Evolutionary conservation across 30 jellyfish, hydroid and myxozoan species (phyloP), one percentile per base, ranked within the genome.

Genomic region (Phacellophora camtschatica): DNA sequence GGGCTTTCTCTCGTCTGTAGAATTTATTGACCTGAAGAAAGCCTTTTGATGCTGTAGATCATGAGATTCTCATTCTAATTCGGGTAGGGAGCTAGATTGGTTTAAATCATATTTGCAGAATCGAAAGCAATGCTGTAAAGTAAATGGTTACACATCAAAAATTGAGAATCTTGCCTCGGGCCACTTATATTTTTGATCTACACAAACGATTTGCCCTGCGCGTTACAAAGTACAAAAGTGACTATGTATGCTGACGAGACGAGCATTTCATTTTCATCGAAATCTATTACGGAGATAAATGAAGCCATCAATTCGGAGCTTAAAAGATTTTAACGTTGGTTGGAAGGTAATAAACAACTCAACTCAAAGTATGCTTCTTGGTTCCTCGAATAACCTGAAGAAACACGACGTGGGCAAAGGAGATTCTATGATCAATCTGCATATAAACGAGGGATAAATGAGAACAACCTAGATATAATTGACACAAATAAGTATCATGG

Each of bases 81-180:
- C 69, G 69, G 83, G 69, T 18, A 69, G 12, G 70, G 83, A 41
- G 69, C 83, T 69, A 0, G 69, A 6, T 25, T 43, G 83, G 83
- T 43, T 69, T 69, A 39, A 69, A 69, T 69, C 83, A 23, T 69
- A 69, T 69, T 43, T 69, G 36, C 69, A 69, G 65, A 51, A 69
- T 18, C 81, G 81, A 8, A 66, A n/a, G 65, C 65, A 33, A 66
- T 32, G 81, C 65, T 32, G 81, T 66, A 32, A 33, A 2, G 63
- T 66, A 35, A 66, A 1, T 66, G 81, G 64, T 1, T 39, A 66
- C 16, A 66, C 65, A 32, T 71, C 77, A 46, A 51, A 43, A 42
- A 45, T 4, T 43, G 76, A 31, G 22, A 45, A 51, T 28, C 33
- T 51, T n/a, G 28, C 31, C 76, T n/a, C n/a, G 46, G 85, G n/a